These are phyloP conservation scores for Coptodon rendalli DNA, from an alignment of 2,113 vertebrate genomes.

Conservation along the genomic window DNA sequence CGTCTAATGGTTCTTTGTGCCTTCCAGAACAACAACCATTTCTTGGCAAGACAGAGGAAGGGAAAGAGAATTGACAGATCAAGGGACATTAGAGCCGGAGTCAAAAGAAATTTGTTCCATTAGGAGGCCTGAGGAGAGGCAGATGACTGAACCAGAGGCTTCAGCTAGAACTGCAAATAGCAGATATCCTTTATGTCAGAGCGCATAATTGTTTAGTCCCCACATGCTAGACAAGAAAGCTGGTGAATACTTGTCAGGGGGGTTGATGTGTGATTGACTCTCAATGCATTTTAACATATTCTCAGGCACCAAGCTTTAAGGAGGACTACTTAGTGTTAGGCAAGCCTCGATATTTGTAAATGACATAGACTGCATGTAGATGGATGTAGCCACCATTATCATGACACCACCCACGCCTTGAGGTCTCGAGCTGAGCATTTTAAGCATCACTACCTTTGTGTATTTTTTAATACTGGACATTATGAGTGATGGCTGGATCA, in stretches of 20 bases:
- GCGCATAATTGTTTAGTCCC: not conserved
- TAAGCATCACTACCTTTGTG: not conserved
- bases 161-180: not conserved
- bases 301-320: not conserved
- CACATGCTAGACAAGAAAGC: not conserved
- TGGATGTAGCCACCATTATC: not conserved
- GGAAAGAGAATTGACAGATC: conserved; percentile 25
- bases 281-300: not conserved
- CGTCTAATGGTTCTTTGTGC: conserved; percentile 31
- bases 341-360: not conserved
- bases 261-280: not conserved
- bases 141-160: not conserved
- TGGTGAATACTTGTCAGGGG: not conserved
- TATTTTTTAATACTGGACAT: not conserved
- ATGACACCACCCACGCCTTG: not conserved
- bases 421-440: not conserved
- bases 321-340: not conserved
- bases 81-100: conserved; percentile 23
- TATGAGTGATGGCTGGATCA: not conserved
- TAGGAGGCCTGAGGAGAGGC: not conserved
- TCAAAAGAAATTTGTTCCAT: conserved; percentile 38
- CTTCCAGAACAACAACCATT: not conserved
- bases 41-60: not conserved
- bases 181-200: not conserved
- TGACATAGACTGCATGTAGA: not conserved